phyloP scores from a whole-genome alignment of 1,140 invertebrate species.

The Notospermus geniculatus region DNA sequence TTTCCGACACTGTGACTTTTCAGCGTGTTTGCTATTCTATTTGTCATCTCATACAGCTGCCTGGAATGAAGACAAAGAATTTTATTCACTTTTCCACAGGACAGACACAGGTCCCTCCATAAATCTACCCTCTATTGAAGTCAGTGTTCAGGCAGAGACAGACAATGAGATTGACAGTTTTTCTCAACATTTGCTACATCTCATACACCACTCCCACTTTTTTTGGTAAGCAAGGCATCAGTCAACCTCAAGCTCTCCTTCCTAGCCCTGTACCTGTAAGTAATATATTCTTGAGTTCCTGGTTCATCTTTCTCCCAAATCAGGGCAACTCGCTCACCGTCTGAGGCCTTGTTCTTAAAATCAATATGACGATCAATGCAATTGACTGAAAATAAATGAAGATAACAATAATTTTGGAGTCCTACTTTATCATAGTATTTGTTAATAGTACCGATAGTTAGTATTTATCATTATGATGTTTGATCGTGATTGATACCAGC shows the following conservation, averaged over 20 bases:
- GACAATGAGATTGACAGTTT: too few relatives aligned
- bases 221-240: too few relatives aligned
- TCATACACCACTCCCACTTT: too few relatives aligned
- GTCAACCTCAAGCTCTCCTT: background rate
- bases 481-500: too few relatives aligned
- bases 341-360: slow-evolving; percentile 8
- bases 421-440: background rate
- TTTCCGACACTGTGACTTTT: slow-evolving; percentile 54
- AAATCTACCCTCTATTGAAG: too few relatives aligned
- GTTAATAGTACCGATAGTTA: too few relatives aligned
- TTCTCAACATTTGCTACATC: too few relatives aligned
- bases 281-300: slow-evolving; percentile 53
- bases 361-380: slow-evolving; percentile 60
- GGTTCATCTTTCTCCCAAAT: slow-evolving; percentile 64
- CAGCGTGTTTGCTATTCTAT: slow-evolving; percentile 57
- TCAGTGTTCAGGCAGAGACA: too few relatives aligned
- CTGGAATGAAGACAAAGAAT: slow-evolving; percentile 25
- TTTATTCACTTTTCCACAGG: too few relatives aligned
- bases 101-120: too few relatives aligned
- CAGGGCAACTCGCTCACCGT: slow-evolving; percentile 56
- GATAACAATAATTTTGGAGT: slow-evolving; percentile 1
- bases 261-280: slow-evolving; percentile 50
- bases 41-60: slow-evolving; percentile 52
- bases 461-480: too few relatives aligned
- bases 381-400: slow-evolving; percentile 53